These are phyloP conservation scores for Perognathus longimembris DNA, from an alignment of 2,113 vertebrate genomes.

Conservation along the genomic window DNA sequence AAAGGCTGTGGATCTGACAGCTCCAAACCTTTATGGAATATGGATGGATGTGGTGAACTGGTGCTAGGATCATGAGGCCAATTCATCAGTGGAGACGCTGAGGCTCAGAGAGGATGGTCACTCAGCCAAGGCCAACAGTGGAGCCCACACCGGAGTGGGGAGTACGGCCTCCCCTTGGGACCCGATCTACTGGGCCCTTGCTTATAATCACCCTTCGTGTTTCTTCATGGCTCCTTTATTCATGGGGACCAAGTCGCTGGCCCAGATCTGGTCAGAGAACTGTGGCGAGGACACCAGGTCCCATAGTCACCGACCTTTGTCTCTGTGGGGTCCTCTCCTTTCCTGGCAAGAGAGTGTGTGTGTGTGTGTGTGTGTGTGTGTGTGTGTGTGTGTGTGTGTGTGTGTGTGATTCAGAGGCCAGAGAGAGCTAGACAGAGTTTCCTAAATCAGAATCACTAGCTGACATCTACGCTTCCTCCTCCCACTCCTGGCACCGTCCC, in stretches of 20 bases:
- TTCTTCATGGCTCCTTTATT: not conserved
- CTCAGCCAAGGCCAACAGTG: not conserved
- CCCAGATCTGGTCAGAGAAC: not conserved
- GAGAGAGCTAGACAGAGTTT: not conserved
- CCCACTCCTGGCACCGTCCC: accelerated
- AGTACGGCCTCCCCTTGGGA: not conserved
- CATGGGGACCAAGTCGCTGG: not conserved
- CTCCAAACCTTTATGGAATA: not conserved
- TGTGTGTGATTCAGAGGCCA: not conserved
- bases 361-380: too few relatives aligned
- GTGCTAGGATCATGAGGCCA: not conserved
- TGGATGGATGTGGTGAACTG: not conserved
- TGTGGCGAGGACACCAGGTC: not conserved
- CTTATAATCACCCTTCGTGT: not conserved
- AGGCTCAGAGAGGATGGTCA: not conserved
- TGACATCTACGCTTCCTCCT: accelerated
- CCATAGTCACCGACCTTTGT: not conserved
- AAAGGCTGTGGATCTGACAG: not conserved
- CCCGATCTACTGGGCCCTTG: too few relatives aligned
- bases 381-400: too few relatives aligned
- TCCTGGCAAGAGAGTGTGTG: not conserved
- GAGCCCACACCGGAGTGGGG: not conserved
- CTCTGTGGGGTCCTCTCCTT: not conserved
- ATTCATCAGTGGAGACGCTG: not conserved
- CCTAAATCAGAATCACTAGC: too few relatives aligned